Evolutionary conservation across 2,888 invertebrate genomes (phyloP).

Genomic region (Xanthorhoe designata): DNA sequence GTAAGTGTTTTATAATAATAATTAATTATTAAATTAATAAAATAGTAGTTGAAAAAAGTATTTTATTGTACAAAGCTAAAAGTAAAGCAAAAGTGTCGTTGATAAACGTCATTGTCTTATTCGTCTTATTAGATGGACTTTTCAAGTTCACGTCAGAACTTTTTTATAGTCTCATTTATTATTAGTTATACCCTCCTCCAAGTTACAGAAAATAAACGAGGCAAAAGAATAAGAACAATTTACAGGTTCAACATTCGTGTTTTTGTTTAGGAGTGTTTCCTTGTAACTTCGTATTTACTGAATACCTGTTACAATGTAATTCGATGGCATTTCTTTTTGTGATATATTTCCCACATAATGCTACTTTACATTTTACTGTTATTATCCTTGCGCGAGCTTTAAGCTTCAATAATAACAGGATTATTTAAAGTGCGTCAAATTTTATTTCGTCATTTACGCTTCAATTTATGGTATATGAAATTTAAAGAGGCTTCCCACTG

Average conservation of each 20-base stretch:
- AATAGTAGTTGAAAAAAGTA: too few relatives aligned
- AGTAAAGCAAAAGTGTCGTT: not conserved
- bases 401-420: slow-evolving; percentile 29
- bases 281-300: slow-evolving; percentile 38
- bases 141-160: slow-evolving; percentile 42
- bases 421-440: slow-evolving; percentile 34
- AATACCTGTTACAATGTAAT: slow-evolving; percentile 40
- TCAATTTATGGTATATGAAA: slow-evolving; percentile 22
- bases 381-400: slow-evolving; percentile 33
- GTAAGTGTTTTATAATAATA: too few relatives aligned
- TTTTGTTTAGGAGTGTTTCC: slow-evolving; percentile 41
- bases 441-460: slow-evolving; percentile 27
- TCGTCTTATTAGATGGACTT: slow-evolving; percentile 44
- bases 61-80: not conserved
- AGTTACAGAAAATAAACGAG: slow-evolving; percentile 44
- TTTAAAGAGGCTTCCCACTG: slow-evolving; percentile 20
- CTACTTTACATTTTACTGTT: slow-evolving; percentile 42
- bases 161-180: slow-evolving; percentile 50
- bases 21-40: too few relatives aligned
- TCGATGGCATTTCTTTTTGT: slow-evolving; percentile 42
- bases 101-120: not conserved
- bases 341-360: slow-evolving; percentile 40
- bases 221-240: slow-evolving; percentile 45
- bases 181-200: slow-evolving; percentile 34
- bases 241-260: slow-evolving; percentile 39